Evolutionary conservation across 2,888 invertebrate genomes (phyloP), one percentile per base, ranked within the genome.

Genomic region (Drosophila lacicola): DNA sequence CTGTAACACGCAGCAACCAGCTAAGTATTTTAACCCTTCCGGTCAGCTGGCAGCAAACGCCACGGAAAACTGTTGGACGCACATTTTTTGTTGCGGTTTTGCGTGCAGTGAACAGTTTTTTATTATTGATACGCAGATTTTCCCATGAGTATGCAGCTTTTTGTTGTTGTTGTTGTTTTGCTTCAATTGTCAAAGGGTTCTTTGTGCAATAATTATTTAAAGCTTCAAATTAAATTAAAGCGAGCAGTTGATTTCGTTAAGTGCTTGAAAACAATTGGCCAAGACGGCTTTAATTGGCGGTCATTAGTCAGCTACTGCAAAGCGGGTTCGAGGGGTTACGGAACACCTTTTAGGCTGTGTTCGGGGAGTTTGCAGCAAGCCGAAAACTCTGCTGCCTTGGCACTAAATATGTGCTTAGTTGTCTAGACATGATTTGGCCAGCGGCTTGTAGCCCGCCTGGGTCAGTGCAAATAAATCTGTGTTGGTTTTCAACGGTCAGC

Each of bases 371-470:
- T 46, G 4, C 14, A 10, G 13, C n/a, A 11, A 9, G 14, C 5
- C 19, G 13, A 21, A 50, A 44, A 41, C 14, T 49, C 42, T 45
- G 50, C 53, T 44, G 13, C 37, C 36, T n/a, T 19, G 50, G 64
- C 64, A 50, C 51, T 69, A 49, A 78, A 72, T 76, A 69, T 84
- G 72, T 79, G 82, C 71, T 66, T 45, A 51, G 46, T 69, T 66
- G 85, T 85, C 85, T 85, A 85, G 85, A 88, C 89, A 67, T 70
- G 78, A 69, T 78, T 76, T 80, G 49, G 80, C 78, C 78, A 54
- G 41, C 41, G 70, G 88, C 73, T 33, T 25, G 37, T 45, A 42
- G 58, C 46, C 50, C 36, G 42, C 25, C 37, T 45, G 63, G 60
- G 78, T 68, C 55, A 56, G 17, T 39, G 50, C 70, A 80, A 78